Percentiles rank a stretch among this genome's conserved stretches.
Conservation (phyloP, 2,888 invertebrate species). For the Malthinus flaveolus region DNA sequence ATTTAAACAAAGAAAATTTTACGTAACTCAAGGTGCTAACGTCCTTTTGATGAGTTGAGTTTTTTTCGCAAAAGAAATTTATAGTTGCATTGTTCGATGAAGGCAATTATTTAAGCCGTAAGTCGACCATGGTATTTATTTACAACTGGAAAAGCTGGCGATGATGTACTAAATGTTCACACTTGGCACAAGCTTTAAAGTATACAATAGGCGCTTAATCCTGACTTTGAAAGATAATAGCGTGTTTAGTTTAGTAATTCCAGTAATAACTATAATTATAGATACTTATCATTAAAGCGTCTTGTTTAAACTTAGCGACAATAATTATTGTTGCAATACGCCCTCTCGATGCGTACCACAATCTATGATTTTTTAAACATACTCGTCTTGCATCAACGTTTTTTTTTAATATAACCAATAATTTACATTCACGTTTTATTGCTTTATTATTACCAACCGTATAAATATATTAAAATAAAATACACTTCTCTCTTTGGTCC, state of each 20-base stretch:
- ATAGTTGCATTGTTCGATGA: not conserved
- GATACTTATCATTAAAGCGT: conserved; percentile 12
- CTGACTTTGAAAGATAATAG: conserved; percentile 15
- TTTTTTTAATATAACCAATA: not conserved
- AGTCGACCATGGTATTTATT: conserved; percentile 1
- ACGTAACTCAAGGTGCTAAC: not conserved
- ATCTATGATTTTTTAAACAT: not conserved
- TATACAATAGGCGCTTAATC: conserved; percentile 1
- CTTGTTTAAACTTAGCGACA: conserved; percentile 12
- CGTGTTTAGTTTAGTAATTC: conserved; percentile 11
- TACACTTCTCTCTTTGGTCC: too few species aligned
- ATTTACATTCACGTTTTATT: not conserved
- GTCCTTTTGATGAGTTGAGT: not conserved
- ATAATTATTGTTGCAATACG: conserved; percentile 12
- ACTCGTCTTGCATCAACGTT: not conserved
- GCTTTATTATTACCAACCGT: too few species aligned
- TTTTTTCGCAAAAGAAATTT: not conserved
- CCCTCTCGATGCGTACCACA: conserved; percentile 17
- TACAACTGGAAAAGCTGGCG: conserved; percentile 9
- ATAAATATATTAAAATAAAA: too few species aligned
- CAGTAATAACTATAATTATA: conserved; percentile 18
- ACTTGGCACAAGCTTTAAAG: too few species aligned
- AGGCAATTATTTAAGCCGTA: too few species aligned
- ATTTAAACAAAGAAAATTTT: too few species aligned
- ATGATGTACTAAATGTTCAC: too few species aligned